Evolutionary conservation across 2,888 invertebrate species (phyloP), one percentile per base, ranked within the genome.

Genomic region (Rosalia funebris): DNA sequence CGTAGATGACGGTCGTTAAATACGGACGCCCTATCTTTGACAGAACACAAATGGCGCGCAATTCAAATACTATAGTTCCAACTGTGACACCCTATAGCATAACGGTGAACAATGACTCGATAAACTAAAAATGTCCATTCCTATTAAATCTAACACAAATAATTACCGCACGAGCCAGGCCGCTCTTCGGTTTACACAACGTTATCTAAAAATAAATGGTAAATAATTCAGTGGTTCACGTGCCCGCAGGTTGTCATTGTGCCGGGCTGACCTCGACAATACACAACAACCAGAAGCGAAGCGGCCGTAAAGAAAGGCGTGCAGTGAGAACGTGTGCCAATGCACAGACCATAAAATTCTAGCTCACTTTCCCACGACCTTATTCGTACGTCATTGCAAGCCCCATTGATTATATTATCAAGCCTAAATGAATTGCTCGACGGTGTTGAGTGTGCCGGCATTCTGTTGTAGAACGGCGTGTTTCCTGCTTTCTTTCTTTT

Each of bases 291-390:
- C 50, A 36, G 57, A 47, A 42, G 42, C 34, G 41, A 19, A 41
- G 39, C 57, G n/a, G n/a, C 57, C 39, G 25, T 37, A 42, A 36
- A 47, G 42, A 31, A 47, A 48, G 55, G 52, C 54, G 41, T 54
- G 58, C 50, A 54, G 46, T 32, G 34, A 25, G 42, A 50, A 57
- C 57, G 60, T 63, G 62, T 63, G 60, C 63, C 60, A 50, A 44
- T 48, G 57, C 44, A 41, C 53, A 56, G 58, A 60, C 60, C 57
- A 55, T 60, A 62, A 63, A 61, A 65, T 50, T 56, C 58, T 56
- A 48, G 56, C 56, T 58, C 46, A 60, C 62, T 65, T 65, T 65
- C 65, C 65, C 65, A 65, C 65, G 65, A 62, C 65, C 65, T 65
- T 34, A 50, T 20, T 11, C 39, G 19, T 50, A 39, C 50, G 50